Percentiles rank a stretch among this genome's conserved stretches.
phyloP scores from a whole-genome alignment of 2,797 vertebrate species.

The Holocentrus rufus region DNA sequence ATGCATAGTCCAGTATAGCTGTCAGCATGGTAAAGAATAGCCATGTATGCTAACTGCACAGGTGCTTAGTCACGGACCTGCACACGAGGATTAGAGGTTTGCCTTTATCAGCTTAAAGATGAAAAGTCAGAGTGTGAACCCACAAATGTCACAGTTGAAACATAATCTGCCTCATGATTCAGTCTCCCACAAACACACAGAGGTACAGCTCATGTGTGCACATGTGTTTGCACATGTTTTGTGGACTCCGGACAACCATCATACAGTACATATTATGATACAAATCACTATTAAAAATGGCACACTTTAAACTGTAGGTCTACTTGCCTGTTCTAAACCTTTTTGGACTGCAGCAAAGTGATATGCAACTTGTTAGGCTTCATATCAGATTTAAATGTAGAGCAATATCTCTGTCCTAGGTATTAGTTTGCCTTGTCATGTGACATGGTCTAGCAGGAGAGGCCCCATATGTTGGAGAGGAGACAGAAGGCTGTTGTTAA shows the following conservation, averaged over 20 bases:
- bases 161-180: not conserved
- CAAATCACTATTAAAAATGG: not conserved
- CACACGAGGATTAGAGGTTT: not conserved
- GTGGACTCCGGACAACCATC: not conserved
- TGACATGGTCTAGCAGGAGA: constrained; percentile 30
- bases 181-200: no score
- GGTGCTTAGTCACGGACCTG: constrained; percentile 1
- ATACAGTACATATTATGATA: no score
- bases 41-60: not conserved
- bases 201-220: not conserved
- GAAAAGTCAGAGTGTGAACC: not conserved
- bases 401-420: constrained; percentile 9
- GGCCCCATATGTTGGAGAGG: constrained; percentile 31
- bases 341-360: not conserved
- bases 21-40: not conserved
- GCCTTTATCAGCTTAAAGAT: constrained; percentile 5
- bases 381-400: constrained; percentile 24
- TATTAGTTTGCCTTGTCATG: constrained; percentile 55
- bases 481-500: constrained; percentile 66
- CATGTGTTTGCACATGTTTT: not conserved
- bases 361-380: not conserved
- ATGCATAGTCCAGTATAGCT: not conserved
- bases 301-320: not conserved
- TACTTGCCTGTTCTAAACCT: no score
- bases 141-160: not conserved